Conservation (phyloP, 2,888 invertebrate species). For the Pseudococcus longispinus region DNA sequence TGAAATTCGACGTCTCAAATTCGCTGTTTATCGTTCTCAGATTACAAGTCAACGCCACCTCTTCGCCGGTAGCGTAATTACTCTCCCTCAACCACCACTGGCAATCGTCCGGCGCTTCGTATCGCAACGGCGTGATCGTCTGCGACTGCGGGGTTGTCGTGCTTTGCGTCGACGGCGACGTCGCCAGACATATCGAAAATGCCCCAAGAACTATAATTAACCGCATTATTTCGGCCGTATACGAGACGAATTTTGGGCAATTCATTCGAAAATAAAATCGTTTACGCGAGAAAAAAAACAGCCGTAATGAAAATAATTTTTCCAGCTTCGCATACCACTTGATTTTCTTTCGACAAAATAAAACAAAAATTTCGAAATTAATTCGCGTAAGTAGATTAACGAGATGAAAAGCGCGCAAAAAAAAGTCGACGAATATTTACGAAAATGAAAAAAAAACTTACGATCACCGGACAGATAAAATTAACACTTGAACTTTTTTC, state of each 20-base stretch:
- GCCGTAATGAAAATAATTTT: background rate
- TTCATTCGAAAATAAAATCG: background rate
- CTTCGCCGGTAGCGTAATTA: constrained; percentile 63
- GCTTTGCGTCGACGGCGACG: background rate
- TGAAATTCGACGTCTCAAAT: constrained; percentile 86
- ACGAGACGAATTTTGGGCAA: background rate
- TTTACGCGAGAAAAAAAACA: background rate
- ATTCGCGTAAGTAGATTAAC: background rate
- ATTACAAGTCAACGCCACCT: constrained; percentile 80
- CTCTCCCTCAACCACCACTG: constrained; percentile 72
- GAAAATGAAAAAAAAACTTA: background rate
- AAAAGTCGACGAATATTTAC: background rate
- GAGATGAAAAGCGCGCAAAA: background rate
- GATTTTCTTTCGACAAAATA: background rate
- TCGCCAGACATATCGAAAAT: background rate
- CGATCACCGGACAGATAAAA: background rate
- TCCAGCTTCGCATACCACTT: background rate
- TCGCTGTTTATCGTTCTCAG: constrained; percentile 85
- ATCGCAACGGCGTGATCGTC: constrained; percentile 65
- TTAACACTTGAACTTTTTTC: background rate
- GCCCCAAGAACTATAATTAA: background rate
- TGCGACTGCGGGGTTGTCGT: constrained; percentile 9
- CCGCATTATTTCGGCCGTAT: background rate
- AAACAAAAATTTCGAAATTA: background rate
- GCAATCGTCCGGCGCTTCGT: constrained; percentile 87